Evolutionary conservation across 2,113 vertebrate genomes (phyloP), one percentile per base, ranked within the genome.

Genomic region (Rousettus leschenaultii): DNA sequence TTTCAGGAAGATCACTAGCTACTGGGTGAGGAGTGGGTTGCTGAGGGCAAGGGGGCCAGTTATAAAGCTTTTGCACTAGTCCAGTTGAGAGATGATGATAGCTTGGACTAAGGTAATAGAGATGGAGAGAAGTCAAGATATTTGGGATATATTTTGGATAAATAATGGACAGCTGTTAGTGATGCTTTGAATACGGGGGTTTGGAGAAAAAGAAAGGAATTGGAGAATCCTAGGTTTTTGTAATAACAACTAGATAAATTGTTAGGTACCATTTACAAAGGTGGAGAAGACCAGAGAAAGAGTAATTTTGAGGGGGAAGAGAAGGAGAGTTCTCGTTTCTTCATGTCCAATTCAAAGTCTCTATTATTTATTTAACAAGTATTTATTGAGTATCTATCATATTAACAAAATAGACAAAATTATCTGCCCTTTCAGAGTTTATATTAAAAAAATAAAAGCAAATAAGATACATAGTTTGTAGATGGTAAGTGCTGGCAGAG

Each of bases 1-100:
- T 82, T 93, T 73, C 80, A 90, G 63, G 77, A 91, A 93, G 57
- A 30, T 89, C 61, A 30, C 12, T 89, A 82, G 78, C 86, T 96
- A 6, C 55, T 78, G 7, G 91, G 80, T 78, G 30, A 96, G 71
- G 61, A 86, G 16, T 77, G 45, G 57, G 61, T 53, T 88, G 19
- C 86, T 51, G 21, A 91, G 13, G 59, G 38, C 70, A 80, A 26
- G 70, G 89, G 65, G 43, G 65, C 71, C 48, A 90, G 48, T 90
- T 61, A 35, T 55, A 68, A 84, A 63, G 40, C 51, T 77, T 9
- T 22, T 75, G 14, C 26, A 53, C 22, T 90, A 38, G 75, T 80
- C 59, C 61, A 74, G 9, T 75, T 90, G 61, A 73, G 75, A 70
- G 68, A 51, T 40, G 71, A 71, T 82, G 77, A 21, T 86, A 77